phyloP scores from a whole-genome alignment of 2,113 vertebrate species.

The Notarius quadriscutis region DNA sequence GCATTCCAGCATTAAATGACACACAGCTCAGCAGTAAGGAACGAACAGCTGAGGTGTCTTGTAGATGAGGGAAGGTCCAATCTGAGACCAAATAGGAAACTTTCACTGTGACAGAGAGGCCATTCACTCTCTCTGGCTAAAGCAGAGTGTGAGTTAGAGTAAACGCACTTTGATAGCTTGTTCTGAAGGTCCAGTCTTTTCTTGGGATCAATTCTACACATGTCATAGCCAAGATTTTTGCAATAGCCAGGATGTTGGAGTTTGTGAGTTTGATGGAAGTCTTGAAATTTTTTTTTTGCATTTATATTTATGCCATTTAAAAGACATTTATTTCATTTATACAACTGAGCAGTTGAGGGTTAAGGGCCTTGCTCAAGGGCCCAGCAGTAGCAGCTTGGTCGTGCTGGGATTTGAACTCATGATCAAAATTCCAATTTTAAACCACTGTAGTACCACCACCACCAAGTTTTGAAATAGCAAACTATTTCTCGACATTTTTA shows the following conservation, averaged over 20 bases:
- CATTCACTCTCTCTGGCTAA: slow-evolving; percentile 34
- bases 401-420: neutral
- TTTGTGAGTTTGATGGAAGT: neutral
- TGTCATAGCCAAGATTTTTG: neutral
- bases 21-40: slow-evolving; percentile 79
- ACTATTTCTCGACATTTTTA: neutral
- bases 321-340: neutral
- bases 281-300: neutral
- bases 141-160: neutral
- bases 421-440: neutral
- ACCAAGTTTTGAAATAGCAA: neutral
- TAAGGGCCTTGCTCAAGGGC: neutral
- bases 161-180: neutral
- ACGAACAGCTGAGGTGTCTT: slow-evolving; percentile 84
- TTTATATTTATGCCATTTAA: neutral
- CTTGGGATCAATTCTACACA: neutral
- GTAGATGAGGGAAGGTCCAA: slow-evolving; percentile 52
- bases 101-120: slow-evolving; percentile 14
- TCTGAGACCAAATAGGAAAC: slow-evolving; percentile 52
- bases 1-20: slow-evolving; percentile 76
- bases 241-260: neutral
- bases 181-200: neutral
- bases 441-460: neutral
- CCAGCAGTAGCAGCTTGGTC: too few species aligned
- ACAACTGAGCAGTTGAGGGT: neutral